Conservation (phyloP, 2,888 invertebrate species). For the Calameuta pallipes region DNA sequence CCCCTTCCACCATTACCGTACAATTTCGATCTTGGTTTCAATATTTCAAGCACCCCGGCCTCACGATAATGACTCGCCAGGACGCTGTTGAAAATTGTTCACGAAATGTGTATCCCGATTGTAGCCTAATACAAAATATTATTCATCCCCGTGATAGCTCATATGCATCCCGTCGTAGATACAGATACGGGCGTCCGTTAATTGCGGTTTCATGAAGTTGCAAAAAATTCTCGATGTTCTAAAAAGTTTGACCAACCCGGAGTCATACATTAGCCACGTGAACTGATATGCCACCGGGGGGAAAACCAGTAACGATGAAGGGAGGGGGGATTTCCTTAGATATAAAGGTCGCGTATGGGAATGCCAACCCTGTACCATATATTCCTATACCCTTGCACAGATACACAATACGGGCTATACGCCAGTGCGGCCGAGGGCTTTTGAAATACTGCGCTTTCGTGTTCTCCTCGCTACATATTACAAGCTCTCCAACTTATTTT, state of each 20-base stretch:
- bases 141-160: background rate
- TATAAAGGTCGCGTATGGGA: background rate
- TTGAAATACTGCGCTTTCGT: conserved; percentile 39
- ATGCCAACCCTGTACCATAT: background rate
- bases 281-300: conserved; percentile 2
- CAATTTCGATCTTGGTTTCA: background rate
- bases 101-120: background rate
- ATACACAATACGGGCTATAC: conserved; percentile 13
- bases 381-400: background rate
- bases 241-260: conserved; percentile 47
- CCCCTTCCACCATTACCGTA: background rate
- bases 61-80: background rate
- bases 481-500: conserved; percentile 27
- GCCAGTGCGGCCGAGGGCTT: conserved; percentile 32
- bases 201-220: background rate
- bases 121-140: background rate
- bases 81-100: background rate
- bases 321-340: conserved; percentile 1
- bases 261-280: conserved; percentile 36
- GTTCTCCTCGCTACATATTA: conserved; percentile 36
- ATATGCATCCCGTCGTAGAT: background rate
- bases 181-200: background rate
- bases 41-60: background rate
- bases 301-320: conserved; percentile 3
- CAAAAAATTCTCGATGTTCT: conserved; percentile 6